These are phyloP conservation scores for Caenorhabditis sp. DNA, from an alignment of 2,888 invertebrate species.

Conservation along the genomic window DNA sequence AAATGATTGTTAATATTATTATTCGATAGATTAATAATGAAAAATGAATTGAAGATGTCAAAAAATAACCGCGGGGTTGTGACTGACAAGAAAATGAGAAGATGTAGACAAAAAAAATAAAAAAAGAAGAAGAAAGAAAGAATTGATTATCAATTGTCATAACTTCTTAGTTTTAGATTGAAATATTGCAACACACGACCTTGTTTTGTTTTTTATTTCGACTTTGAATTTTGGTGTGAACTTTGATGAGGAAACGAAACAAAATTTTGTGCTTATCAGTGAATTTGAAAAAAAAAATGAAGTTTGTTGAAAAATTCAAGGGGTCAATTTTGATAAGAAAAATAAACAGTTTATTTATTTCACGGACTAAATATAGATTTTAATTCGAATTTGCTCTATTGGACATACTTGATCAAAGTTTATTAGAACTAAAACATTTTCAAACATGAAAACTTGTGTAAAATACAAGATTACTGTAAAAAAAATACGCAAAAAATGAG, in stretches of 20 bases:
- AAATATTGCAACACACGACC: background rate
- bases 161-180: background rate
- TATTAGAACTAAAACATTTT: no score
- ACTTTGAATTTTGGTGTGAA: background rate
- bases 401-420: no score
- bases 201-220: background rate
- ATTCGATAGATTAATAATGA: no score
- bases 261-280: background rate
- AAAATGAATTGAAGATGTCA: background rate
- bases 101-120: background rate
- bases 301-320: no score
- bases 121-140: background rate
- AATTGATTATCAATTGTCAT: slow-evolving; percentile 1
- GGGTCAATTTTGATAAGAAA: no score
- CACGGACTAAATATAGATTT: no score
- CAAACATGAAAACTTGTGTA: no score
- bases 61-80: background rate
- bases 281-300: no score
- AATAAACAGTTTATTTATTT: no score
- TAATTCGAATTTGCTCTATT: no score
- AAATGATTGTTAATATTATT: background rate
- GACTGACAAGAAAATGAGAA: background rate
- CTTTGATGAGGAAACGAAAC: background rate
- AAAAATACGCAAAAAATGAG: no score
- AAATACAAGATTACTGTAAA: no score